These are phyloP conservation scores for Threskiornis aethiopicus DNA, from an alignment of 2,797 vertebrate species.

Conservation along the genomic window DNA sequence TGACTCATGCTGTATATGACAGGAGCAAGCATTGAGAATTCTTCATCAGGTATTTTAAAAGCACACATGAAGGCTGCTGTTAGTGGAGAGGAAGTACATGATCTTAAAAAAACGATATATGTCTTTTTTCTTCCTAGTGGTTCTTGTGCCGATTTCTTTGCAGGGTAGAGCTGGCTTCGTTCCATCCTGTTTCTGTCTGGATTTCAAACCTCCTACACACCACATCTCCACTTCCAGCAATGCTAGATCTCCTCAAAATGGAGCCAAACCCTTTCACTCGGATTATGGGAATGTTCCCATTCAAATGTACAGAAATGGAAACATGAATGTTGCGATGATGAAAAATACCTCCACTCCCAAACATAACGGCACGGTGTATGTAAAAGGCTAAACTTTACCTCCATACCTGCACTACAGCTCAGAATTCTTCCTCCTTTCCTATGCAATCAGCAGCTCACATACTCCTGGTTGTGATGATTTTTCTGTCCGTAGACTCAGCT, in stretches of 20 bases:
- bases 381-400: not conserved
- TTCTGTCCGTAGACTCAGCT: not conserved
- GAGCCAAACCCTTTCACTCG: not conserved
- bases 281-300: not conserved
- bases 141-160: not conserved
- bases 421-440: not conserved
- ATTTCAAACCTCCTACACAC: not conserved
- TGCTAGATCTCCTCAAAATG: not conserved
- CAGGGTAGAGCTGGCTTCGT: not conserved
- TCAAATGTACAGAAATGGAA: not conserved
- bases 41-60: not conserved
- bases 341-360: not conserved
- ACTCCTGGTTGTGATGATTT: not conserved
- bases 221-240: not conserved
- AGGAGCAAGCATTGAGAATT: not conserved
- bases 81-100: not conserved
- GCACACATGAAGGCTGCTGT: not conserved
- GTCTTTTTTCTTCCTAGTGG: not conserved
- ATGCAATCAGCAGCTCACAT: not conserved
- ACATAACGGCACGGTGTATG: rapidly evolving
- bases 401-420: not conserved
- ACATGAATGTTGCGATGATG: not conserved
- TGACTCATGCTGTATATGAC: not conserved
- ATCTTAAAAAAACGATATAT: not conserved
- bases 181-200: not conserved